Percentiles rank a stretch among this genome's conserved stretches.
These are phyloP conservation scores for Eupithecia pulchellata DNA, from an alignment of 2,888 invertebrate genomes.

Conservation along the genomic window DNA sequence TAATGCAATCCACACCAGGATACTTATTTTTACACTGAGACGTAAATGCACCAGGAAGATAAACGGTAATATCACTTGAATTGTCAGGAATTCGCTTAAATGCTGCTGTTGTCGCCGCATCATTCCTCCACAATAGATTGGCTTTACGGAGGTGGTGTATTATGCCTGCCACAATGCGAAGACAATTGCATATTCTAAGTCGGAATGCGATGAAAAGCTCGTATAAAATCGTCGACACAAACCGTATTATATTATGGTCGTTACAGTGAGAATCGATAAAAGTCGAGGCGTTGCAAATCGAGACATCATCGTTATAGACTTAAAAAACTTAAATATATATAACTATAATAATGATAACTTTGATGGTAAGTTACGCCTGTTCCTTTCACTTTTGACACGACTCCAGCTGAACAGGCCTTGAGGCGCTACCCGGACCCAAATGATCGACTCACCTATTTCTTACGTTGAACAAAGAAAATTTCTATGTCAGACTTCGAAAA, in stretches of 20 bases:
- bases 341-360: no score
- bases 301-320: background rate
- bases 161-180: background rate
- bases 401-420: no score
- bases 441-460: no score
- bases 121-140: background rate
- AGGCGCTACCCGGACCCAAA: no score
- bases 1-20: constrained; percentile 3
- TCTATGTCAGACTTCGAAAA: no score
- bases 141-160: background rate
- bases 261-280: background rate
- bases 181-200: background rate
- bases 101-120: background rate
- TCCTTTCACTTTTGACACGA: no score
- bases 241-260: background rate
- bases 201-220: background rate
- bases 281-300: background rate
- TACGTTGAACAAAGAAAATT: no score
- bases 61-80: constrained; percentile 2
- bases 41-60: constrained; percentile 11
- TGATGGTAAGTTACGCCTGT: no score
- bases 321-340: no score
- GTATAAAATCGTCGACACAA: background rate
- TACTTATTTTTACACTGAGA: constrained; percentile 11
- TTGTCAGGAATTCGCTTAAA: constrained; percentile 9